Conservation (phyloP, 2,113 vertebrate species). For the Scartelaos histophorus region DNA sequence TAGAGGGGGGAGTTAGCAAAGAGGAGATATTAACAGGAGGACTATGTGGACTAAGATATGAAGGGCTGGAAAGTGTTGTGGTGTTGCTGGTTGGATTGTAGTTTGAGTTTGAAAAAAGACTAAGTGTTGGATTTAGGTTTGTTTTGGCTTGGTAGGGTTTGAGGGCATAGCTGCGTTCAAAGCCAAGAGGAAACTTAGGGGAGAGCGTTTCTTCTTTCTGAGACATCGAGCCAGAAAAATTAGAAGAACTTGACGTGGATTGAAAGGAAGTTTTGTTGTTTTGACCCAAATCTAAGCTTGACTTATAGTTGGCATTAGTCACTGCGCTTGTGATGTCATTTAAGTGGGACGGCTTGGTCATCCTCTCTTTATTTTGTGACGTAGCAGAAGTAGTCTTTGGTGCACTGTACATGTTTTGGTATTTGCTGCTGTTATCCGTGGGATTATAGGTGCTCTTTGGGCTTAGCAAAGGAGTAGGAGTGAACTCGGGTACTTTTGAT, state of each 20-base stretch:
- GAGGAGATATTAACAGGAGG: slow-evolving; percentile 9
- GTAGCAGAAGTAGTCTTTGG: slow-evolving; percentile 18
- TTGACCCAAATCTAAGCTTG: slow-evolving; percentile 6
- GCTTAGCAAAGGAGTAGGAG: slow-evolving; percentile 25
- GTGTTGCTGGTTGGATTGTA: background rate
- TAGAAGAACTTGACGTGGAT: slow-evolving; percentile 14
- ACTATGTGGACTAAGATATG: slow-evolving; percentile 21
- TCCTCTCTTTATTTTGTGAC: slow-evolving; percentile 28
- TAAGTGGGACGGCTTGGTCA: slow-evolving; percentile 17
- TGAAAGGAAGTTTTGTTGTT: slow-evolving; percentile 25
- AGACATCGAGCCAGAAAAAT: background rate
- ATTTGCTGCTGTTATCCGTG: slow-evolving; percentile 36
- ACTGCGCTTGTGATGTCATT: slow-evolving; percentile 9
- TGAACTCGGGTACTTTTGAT: slow-evolving; percentile 26
- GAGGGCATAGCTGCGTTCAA: slow-evolving; percentile 50
- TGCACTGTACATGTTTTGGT: slow-evolving; percentile 23
- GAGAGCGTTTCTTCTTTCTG: slow-evolving; percentile 22
- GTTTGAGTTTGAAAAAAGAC: slow-evolving; percentile 29
- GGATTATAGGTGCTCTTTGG: slow-evolving; percentile 23
- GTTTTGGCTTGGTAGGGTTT: slow-evolving; percentile 41
- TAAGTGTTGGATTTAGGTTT: slow-evolving; percentile 16
- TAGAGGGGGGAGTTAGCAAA: slow-evolving; percentile 55
- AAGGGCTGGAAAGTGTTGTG: slow-evolving; percentile 3
- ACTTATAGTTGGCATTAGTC: slow-evolving; percentile 20
- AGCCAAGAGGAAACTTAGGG: slow-evolving; percentile 43